phyloP scores from a whole-genome alignment of 2,888 invertebrate species.

The Tribolium freemani region DNA sequence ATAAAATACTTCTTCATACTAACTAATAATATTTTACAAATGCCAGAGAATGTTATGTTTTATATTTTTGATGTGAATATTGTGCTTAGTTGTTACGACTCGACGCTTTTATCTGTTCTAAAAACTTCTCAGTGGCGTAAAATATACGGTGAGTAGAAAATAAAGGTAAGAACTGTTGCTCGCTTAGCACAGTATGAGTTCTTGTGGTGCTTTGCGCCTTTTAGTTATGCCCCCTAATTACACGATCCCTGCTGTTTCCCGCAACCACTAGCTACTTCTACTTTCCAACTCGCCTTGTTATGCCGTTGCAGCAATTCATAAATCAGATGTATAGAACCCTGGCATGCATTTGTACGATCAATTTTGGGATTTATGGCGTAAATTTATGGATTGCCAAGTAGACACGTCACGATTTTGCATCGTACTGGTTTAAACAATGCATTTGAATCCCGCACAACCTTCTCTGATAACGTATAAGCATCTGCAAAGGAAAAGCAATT shows the following conservation, averaged over 20 bases:
- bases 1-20: too few species aligned
- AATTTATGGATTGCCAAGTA: slow-evolving; percentile 15
- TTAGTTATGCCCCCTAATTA: neutral
- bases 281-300: slow-evolving; percentile 1
- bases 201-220: neutral
- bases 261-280: neutral
- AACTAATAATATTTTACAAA: too few species aligned
- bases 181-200: neutral
- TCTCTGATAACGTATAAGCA: slow-evolving; percentile 1
- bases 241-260: neutral
- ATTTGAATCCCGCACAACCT: slow-evolving; percentile 5
- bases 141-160: neutral
- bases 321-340: slow-evolving; percentile 4
- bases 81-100: too few species aligned
- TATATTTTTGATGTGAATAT: too few species aligned
- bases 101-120: too few species aligned
- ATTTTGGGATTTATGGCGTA: slow-evolving; percentile 4
- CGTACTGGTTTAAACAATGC: slow-evolving; percentile 14
- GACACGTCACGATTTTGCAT: slow-evolving; percentile 15
- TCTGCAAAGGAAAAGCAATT: slow-evolving; percentile 25
- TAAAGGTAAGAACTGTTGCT: neutral
- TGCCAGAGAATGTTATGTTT: too few species aligned
- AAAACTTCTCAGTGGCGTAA: too few species aligned
- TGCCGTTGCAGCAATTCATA: slow-evolving; percentile 23
- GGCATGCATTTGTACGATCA: slow-evolving; percentile 12